phyloP scores from a whole-genome alignment of 2,888 invertebrate genomes.

The Microplitis manilae region DNA sequence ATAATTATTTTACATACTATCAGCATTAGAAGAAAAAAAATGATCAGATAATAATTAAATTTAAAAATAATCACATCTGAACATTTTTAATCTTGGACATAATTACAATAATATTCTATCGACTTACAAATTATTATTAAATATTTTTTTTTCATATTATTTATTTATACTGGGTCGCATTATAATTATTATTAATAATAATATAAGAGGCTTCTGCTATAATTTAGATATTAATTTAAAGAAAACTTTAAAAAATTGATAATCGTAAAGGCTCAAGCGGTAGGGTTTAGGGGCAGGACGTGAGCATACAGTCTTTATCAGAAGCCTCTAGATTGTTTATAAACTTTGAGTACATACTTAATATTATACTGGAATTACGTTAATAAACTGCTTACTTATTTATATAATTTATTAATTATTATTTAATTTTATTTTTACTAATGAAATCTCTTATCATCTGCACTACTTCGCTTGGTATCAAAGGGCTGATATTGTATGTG shows the following conservation, averaged over 20 bases:
- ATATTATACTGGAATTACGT: not conserved
- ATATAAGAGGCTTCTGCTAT: not conserved
- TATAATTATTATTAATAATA: not conserved
- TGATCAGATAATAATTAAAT: not conserved
- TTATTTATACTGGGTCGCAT: not conserved
- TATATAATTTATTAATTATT: slow-evolving; percentile 45
- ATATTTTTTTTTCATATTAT: not conserved
- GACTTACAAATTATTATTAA: not conserved
- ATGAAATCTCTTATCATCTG: slow-evolving; percentile 62
- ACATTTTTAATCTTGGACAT: not conserved
- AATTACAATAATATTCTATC: not conserved
- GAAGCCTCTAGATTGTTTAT: slow-evolving; percentile 48
- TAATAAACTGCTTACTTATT: slow-evolving; percentile 48
- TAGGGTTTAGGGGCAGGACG: slow-evolving; percentile 30
- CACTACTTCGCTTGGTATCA: slow-evolving; percentile 66
- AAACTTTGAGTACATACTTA: slow-evolving; percentile 12
- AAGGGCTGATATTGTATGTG: slow-evolving; percentile 63
- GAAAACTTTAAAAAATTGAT: slow-evolving; percentile 19
- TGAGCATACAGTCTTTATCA: slow-evolving; percentile 47
- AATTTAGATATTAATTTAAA: not conserved
- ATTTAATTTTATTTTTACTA: slow-evolving; percentile 4
- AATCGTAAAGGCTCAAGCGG: not conserved
- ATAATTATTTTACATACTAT: not conserved
- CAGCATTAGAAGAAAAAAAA: not conserved
- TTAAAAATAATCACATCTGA: not conserved